Evolutionary conservation across 2,888 invertebrate species (phyloP).

Genomic region (Bruchidius siliquastri): DNA sequence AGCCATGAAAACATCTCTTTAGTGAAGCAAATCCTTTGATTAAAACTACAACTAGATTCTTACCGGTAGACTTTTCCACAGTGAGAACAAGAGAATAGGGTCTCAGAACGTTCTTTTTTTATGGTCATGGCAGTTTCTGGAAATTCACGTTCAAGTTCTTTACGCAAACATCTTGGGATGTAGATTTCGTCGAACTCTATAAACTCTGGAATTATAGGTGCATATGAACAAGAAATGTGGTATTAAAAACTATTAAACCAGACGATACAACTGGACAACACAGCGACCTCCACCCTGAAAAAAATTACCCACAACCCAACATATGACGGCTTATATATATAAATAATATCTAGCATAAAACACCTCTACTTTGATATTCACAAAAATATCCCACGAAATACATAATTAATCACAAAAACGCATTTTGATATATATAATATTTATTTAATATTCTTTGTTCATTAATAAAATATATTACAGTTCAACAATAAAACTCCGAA

Average conservation of each 20-base stretch:
- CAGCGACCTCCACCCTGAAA: not conserved
- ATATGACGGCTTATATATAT: not conserved
- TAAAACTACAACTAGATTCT: not conserved
- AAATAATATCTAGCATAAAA: no score
- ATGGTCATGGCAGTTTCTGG: not conserved
- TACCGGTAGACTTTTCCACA: not conserved
- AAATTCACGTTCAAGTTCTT: not conserved
- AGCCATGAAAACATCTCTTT: no score
- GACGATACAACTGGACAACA: not conserved
- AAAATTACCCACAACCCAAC: not conserved
- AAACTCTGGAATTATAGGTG: conserved; percentile 22
- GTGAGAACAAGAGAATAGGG: not conserved
- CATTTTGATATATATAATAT: not conserved
- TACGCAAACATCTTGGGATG: conserved; percentile 37
- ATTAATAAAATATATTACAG: not conserved
- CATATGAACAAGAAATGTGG: not conserved
- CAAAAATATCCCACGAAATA: no score
- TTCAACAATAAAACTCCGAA: not conserved
- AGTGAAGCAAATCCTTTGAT: no score
- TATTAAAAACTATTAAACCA: not conserved
- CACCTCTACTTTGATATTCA: no score
- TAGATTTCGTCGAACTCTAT: conserved; percentile 29
- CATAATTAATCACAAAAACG: not conserved
- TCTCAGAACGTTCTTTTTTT: not conserved
- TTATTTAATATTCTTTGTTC: not conserved